Base-by-base conservation (phyloP, 1,140 invertebrate genomes). In the Bombyx mandarina region DNA sequence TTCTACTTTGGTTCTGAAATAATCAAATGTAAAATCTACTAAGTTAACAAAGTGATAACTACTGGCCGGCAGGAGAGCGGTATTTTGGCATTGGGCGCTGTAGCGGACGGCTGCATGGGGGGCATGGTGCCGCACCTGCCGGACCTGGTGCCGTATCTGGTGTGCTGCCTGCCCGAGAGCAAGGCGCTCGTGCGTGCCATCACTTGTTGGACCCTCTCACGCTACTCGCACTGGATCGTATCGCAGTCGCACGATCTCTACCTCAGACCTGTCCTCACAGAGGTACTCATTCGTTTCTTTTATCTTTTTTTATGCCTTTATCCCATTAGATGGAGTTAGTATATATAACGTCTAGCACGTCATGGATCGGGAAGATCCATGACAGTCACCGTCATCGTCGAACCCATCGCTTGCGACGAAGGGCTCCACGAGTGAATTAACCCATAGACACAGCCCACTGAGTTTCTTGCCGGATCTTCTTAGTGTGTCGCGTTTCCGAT, bases 181-280 rank as follows among this genome's bases (percentile, higher is more conserved):
- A 99, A 99, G 88, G 97, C 98, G 1, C 88, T 99, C 22, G 98
- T 99, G 22, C 90, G 98, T 52, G 97, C 98, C 43, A 99, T 99
- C 67, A 99, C 98, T 1, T 99, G 98, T 84, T 99, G 98, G 98
- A 99, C 98, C 0, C 88, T 99, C 2, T 98, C 96, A 66, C 91
- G 98, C 53, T 99, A 99, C 86, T 96, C 97, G 12, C 97, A 99
- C 82, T 99, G 98, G 98, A 97, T 99, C 18, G 97, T 99, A 7
- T 91, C 92, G 45, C 97, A 99, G 77, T 95, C 95, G 5, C 97
- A 99, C 75, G 96, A 99, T 62, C 90, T 92, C 22, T 98, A 97
- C 85, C 91, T 99, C 46, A 97, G 98, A 75, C 96, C 97, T 7
- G 89, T 99, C 44, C 97, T 99, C 94, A 97, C 94, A 56, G 97